These are phyloP conservation scores for Propithecus perrieri DNA, from an alignment of 2,797 vertebrate genomes.

Conservation along the genomic window DNA sequence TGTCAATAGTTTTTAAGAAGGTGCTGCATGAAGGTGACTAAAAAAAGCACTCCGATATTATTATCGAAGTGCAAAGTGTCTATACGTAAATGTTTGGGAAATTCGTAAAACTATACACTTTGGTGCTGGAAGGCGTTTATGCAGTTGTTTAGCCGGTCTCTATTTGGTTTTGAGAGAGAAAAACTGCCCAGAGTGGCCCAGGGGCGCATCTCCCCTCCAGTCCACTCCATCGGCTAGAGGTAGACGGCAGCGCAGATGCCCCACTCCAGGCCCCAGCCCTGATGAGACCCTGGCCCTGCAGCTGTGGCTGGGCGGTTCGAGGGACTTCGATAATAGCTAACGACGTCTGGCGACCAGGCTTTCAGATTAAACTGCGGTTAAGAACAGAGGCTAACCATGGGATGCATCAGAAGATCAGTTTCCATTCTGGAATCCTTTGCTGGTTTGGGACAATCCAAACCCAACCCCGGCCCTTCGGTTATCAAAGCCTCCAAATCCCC, in stretches of 20 bases:
- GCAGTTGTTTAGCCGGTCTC: background rate
- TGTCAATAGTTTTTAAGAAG: background rate
- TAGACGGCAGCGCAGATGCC: fast-evolving
- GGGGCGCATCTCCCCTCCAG: fast-evolving
- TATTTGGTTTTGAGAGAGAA: background rate
- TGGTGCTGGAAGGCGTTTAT: background rate
- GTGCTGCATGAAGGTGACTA: background rate
- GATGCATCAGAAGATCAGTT: background rate
- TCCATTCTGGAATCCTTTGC: background rate
- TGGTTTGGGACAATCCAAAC: background rate
- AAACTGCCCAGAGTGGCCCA: background rate
- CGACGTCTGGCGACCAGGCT: background rate
- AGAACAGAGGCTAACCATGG: background rate
- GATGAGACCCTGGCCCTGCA: background rate
- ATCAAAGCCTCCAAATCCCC: background rate
- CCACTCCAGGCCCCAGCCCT: fast-evolving
- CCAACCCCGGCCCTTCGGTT: background rate
- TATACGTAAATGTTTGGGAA: background rate
- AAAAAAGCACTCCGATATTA: background rate
- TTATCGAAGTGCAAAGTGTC: background rate
- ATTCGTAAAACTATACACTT: background rate
- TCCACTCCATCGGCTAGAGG: background rate
- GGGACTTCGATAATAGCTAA: too few species aligned
- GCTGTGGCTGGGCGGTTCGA: too few species aligned
- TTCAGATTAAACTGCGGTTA: background rate